Evolutionary conservation across 2,888 invertebrate genomes (phyloP), one percentile per base, ranked within the genome.

Genomic region (Tinea semifulvella): DNA sequence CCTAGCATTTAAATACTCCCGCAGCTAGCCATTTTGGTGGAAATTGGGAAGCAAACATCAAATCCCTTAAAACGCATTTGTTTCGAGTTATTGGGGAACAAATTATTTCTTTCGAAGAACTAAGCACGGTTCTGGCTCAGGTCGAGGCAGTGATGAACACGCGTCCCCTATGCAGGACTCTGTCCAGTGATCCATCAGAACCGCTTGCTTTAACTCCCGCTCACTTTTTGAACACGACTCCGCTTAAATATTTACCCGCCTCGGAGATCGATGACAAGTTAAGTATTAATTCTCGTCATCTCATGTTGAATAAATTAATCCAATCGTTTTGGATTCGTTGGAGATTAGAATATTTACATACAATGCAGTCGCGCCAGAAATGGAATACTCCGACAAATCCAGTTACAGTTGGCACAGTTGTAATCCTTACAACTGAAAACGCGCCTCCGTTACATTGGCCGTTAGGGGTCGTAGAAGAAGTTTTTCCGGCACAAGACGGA

Each of bases 1-100:
- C 16, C n/a, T 45, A 25, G 18, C 5, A 8, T 4, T 27, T 39
- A n/a, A 46, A 43, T 19, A 38, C 46, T 11, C 43, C 46, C 3
- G 10, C 14, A 7, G 16, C 46, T 2, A 27, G 44, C 3, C 47
- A 48, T 25, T 46, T 46, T 8, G 48, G 48, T 1, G 48, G 48
- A 5, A 16, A 25, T 3, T 48, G 46, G 46, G 48, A 48, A 13
- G n/a, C 38, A 3, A 36, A 35, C 25, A 25, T 46, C 6, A n/a
- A 16, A 5, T 13, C 20, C 10, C 2, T 27, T 2, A 42, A 42
- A 27, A 10, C 20, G 14, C 46, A 46, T 28, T 25, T 46, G 6
- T 4, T 27, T 27, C 5, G n/a, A 10, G 27, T 27, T 11, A 10
- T 27, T 3, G 27, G 27, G 3, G 27, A 27, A 7, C 27, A 27